These are phyloP conservation scores for Anarhynchus alexandrinus DNA, from an alignment of 2,113 vertebrate species.

Conservation along the genomic window DNA sequence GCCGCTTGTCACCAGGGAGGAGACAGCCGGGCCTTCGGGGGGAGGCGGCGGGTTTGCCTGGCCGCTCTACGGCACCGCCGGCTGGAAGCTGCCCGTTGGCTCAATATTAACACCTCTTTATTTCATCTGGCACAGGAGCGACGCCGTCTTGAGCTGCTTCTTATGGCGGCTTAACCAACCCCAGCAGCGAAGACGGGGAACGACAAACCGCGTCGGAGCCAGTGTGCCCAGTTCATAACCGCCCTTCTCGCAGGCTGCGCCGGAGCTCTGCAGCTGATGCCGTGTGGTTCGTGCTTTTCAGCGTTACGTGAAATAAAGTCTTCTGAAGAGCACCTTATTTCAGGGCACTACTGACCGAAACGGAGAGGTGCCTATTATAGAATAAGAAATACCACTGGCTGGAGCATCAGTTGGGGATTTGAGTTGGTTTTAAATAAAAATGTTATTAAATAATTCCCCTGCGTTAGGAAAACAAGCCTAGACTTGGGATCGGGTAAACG, in stretches of 20 bases:
- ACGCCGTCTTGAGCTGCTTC: neutral
- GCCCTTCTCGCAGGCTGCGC: neutral
- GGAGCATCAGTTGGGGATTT: neutral
- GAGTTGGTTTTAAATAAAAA: neutral
- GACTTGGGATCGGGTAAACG: neutral
- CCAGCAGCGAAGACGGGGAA: neutral
- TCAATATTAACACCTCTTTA: rapidly evolving
- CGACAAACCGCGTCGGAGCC: neutral
- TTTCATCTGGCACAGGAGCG: neutral
- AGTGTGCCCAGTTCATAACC: rapidly evolving
- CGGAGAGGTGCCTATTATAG: rapidly evolving
- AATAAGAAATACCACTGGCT: neutral
- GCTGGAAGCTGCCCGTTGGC: neutral
- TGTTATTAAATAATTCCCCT: neutral
- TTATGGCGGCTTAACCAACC: neutral
- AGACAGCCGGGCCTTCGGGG: neutral
- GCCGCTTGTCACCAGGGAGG: neutral
- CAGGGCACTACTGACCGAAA: neutral
- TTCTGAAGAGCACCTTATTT: neutral
- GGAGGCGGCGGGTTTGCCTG: neutral
- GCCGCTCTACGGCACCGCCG: rapidly evolving
- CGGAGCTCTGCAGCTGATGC: neutral
- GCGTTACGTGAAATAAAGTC: too few relatives aligned
- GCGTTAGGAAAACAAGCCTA: neutral
- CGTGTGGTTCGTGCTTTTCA: neutral